These are phyloP conservation scores for Dysdera silvatica DNA, from an alignment of 1,140 invertebrate genomes.

Conservation along the genomic window DNA sequence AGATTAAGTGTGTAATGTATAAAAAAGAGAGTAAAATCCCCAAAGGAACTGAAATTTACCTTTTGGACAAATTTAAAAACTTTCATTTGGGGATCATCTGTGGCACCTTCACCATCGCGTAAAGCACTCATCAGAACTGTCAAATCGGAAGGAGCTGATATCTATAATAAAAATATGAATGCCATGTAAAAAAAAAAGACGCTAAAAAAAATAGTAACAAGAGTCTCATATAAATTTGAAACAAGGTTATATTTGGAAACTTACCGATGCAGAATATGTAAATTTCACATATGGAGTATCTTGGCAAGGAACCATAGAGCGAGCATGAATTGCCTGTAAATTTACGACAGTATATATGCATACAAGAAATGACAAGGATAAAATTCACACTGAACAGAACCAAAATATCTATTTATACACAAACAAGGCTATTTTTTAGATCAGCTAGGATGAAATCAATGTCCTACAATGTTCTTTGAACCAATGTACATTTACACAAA, in stretches of 20 bases:
- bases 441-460: too few relatives aligned
- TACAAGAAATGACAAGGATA: too few relatives aligned
- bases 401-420: too few relatives aligned
- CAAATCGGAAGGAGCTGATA: constrained; percentile 63
- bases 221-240: not conserved
- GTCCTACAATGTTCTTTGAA: too few relatives aligned
- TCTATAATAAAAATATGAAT: constrained; percentile 43
- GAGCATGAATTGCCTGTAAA: constrained; percentile 67
- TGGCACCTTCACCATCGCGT: constrained; percentile 45
- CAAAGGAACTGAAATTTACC: constrained; percentile 39
- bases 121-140: constrained; percentile 86
- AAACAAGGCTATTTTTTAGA: too few relatives aligned
- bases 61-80: constrained; percentile 63
- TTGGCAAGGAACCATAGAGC: constrained; percentile 64
- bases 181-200: not conserved
- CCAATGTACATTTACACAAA: too few relatives aligned
- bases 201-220: constrained; percentile 21
- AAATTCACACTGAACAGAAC: too few relatives aligned
- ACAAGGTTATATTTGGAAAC: constrained; percentile 4
- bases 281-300: constrained; percentile 87
- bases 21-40: not conserved
- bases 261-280: constrained; percentile 62
- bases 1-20: not conserved
- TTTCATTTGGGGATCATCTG: constrained; percentile 23
- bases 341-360: not conserved